These are phyloP conservation scores for Planiliza haematocheilus DNA, from an alignment of 2,113 vertebrate genomes.

Conservation along the genomic window DNA sequence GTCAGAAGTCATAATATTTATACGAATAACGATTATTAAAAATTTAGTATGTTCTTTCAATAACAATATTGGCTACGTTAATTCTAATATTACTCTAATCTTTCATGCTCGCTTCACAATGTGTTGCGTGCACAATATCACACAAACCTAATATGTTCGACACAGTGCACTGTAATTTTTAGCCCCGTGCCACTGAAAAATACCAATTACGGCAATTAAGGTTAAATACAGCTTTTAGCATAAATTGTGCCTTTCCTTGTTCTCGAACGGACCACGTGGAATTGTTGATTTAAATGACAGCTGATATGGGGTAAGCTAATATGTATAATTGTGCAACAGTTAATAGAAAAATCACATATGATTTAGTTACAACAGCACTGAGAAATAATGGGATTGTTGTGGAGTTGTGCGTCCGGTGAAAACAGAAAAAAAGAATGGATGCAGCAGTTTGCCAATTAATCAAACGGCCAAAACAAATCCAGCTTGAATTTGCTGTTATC, in stretches of 20 bases:
- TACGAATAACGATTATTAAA: constrained; percentile 10
- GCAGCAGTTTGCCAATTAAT: constrained; percentile 8
- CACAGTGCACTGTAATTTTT: constrained; percentile 67
- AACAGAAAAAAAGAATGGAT: constrained; percentile 33
- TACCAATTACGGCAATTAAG: constrained; percentile 79
- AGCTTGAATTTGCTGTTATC: not conserved
- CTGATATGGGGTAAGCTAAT: constrained; percentile 54
- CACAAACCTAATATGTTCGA: constrained; percentile 63
- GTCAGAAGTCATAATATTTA: constrained; percentile 37
- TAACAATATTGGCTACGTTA: constrained; percentile 29
- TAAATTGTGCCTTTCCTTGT: constrained; percentile 67
- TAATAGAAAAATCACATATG: constrained; percentile 62
- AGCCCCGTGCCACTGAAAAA: constrained; percentile 65
- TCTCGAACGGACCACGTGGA: constrained; percentile 59
- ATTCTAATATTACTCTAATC: constrained; percentile 14
- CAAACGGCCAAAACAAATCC: constrained; percentile 1
- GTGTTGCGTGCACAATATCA: constrained; percentile 52
- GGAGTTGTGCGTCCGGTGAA: constrained; percentile 43
- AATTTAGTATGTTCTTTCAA: constrained; percentile 12
- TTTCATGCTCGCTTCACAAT: constrained; percentile 39
- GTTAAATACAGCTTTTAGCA: constrained; percentile 79
- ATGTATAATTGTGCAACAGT: constrained; percentile 59
- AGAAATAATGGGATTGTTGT: constrained; percentile 60
- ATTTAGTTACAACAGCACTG: constrained; percentile 58
- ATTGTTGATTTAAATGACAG: constrained; percentile 65